Percentiles rank a stretch among this genome's conserved stretches.
Evolutionary conservation across 2,797 vertebrate genomes (phyloP).

Genomic region (Phalanger gymnotis): DNA sequence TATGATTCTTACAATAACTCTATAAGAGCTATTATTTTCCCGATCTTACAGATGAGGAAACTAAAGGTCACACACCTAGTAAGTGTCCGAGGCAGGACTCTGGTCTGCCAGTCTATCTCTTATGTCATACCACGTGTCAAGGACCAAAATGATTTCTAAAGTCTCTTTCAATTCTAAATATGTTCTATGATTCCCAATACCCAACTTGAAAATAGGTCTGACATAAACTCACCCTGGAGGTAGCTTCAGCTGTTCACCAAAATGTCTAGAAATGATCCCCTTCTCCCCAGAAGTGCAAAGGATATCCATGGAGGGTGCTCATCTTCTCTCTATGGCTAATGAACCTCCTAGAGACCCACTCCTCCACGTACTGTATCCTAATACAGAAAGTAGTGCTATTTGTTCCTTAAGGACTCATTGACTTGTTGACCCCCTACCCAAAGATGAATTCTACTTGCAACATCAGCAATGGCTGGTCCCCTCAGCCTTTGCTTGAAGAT

Average conservation of each 20-base stretch:
- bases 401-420: too few relatives aligned
- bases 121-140: not conserved
- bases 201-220: not conserved
- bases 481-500: too few relatives aligned
- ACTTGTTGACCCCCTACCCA: too few relatives aligned
- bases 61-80: not conserved
- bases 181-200: not conserved
- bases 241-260: not conserved
- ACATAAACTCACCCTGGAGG: not conserved
- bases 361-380: too few relatives aligned
- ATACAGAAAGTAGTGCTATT: too few relatives aligned
- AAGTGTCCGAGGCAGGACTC: not conserved
- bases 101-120: not conserved
- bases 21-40: not conserved
- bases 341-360: not conserved
- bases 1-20: not conserved
- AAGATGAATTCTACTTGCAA: too few relatives aligned
- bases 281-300: not conserved
- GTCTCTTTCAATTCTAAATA: not conserved
- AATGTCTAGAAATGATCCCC: not conserved
- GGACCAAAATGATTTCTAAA: not conserved
- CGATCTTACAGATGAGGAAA: conserved; percentile 1
- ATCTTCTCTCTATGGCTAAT: not conserved
- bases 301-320: not conserved
- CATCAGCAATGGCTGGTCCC: too few relatives aligned